Conservation (phyloP, 2,797 vertebrate genomes). For the Pipistrellus nathusii region DNA sequence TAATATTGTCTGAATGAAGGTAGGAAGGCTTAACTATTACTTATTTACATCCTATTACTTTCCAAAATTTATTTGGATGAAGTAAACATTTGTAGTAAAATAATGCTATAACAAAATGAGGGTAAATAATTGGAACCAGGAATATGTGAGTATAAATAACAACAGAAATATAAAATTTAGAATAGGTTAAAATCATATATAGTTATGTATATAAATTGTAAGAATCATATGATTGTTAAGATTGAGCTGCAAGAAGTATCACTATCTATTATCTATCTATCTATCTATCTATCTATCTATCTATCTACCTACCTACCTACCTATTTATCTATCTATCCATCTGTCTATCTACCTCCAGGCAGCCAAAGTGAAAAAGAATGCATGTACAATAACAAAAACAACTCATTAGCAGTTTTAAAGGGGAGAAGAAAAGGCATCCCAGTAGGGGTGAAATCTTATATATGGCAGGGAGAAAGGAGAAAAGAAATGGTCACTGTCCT, state of each 20-base stretch:
- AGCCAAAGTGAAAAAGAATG: background rate
- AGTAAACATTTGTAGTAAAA: background rate
- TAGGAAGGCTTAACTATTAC: background rate
- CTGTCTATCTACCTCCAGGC: background rate
- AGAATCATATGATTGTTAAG: background rate
- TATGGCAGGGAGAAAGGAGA: background rate
- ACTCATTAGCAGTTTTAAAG: background rate
- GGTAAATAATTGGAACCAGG: background rate
- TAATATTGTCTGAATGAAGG: constrained; percentile 12
- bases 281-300: background rate
- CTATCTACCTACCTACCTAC: background rate
- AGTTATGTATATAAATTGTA: background rate
- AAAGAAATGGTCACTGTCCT: background rate
- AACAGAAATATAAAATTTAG: constrained; percentile 25
- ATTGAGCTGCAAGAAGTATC: background rate
- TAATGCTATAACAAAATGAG: background rate
- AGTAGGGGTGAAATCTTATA: background rate
- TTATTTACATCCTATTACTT: background rate
- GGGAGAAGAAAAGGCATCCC: background rate
- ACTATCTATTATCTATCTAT: background rate
- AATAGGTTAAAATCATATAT: background rate
- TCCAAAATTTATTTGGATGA: background rate
- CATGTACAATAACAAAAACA: background rate
- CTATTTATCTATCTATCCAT: background rate
- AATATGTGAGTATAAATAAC: background rate